Evolutionary conservation across 2,113 vertebrate genomes (phyloP).

Genomic region (Todiramphus chloris): DNA sequence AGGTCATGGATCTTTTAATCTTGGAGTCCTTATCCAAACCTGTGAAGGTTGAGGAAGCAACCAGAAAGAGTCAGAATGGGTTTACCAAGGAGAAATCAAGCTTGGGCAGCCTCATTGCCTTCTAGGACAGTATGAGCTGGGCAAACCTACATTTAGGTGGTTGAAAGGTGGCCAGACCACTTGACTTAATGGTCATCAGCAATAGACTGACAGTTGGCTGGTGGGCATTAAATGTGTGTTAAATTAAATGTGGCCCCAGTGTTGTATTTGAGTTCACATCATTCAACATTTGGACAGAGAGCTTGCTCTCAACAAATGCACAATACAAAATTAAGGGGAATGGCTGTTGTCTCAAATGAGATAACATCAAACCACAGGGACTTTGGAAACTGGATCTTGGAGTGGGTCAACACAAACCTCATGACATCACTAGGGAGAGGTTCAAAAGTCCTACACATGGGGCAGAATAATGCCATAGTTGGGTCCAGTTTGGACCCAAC

Average conservation of each 20-base stretch:
- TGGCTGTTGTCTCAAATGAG: not conserved
- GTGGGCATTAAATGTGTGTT: not conserved
- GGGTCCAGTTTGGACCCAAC: not conserved
- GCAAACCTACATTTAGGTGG: not conserved
- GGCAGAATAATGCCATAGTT: not conserved
- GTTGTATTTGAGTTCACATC: not conserved
- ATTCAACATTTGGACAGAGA: not conserved
- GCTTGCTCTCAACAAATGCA: not conserved
- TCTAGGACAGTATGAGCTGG: not conserved
- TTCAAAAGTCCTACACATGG: not conserved
- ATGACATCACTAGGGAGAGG: not conserved
- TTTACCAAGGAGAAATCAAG: not conserved
- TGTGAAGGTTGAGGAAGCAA: not conserved
- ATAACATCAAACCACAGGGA: not conserved
- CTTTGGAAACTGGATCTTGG: not conserved
- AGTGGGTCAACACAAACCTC: not conserved
- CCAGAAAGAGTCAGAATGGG: not conserved
- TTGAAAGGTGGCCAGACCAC: not conserved
- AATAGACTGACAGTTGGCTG: not conserved
- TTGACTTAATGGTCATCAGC: not conserved
- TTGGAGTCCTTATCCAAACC: not conserved
- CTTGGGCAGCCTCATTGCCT: not conserved
- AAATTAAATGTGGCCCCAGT: not conserved
- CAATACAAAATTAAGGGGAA: not conserved
- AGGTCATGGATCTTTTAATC: not conserved